Conservation (phyloP, 2,113 vertebrate genomes). For the Mohoua ochrocephala region DNA sequence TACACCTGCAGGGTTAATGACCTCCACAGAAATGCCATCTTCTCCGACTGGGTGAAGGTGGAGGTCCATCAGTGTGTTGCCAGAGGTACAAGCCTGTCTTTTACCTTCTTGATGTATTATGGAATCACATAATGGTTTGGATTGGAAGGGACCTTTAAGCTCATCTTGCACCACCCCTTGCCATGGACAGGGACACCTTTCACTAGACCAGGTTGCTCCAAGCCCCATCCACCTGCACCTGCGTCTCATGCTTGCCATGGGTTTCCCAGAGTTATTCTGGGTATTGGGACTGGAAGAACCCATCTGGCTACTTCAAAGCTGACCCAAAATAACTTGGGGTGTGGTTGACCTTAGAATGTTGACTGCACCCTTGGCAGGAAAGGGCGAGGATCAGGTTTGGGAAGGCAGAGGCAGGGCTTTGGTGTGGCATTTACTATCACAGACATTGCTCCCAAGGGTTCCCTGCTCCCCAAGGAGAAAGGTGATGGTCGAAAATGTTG, state of each 20-base stretch:
- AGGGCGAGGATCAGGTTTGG: neutral
- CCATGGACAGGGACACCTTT: neutral
- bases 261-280: neutral
- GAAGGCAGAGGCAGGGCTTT: neutral
- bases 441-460: neutral
- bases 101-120: neutral
- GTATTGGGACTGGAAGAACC: neutral
- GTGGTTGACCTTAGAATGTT: neutral
- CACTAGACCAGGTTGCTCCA: neutral
- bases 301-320: neutral
- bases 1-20: slow-evolving; percentile 83
- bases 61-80: slow-evolving; percentile 68
- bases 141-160: neutral
- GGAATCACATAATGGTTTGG: neutral
- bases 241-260: neutral
- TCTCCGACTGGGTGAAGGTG: slow-evolving; percentile 83
- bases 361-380: neutral
- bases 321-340: neutral
- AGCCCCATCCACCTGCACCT: neutral
- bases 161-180: neutral
- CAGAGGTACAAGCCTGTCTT: slow-evolving; percentile 11
- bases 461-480: neutral
- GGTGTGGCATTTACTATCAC: neutral
- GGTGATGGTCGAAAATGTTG: fast-evolving
- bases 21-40: slow-evolving; percentile 59